Evolutionary conservation across 2,113 vertebrate genomes (phyloP), one percentile per base, ranked within the genome.

Genomic region (Helogale parvula): DNA sequence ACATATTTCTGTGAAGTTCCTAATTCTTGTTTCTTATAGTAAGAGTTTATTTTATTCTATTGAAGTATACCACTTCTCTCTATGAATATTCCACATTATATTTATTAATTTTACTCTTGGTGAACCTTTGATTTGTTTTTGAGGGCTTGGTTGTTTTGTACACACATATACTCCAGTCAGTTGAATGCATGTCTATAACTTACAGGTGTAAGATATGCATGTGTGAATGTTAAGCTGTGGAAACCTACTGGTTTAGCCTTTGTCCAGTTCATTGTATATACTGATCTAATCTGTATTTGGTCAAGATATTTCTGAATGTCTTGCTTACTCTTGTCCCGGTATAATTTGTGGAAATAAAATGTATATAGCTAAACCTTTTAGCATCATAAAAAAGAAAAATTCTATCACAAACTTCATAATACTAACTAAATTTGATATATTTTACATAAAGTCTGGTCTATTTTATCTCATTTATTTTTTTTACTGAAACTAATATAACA

Each of bases 391-490:
- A 66, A 83, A 88, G 11, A 91, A 91, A 88, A 94, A 71, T 88
- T n/a, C 8, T 45, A 63, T 83, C 14, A 84, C 19, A 1, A 4
- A 93, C 0, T 81, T 79, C n/a, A 60, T 23, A 92, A 60, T 7
- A 82, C 19, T 66, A 12, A 90, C 13, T 86, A 79, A 60, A 57
- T 71, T 47, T 69, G 6, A 88, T 71, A 60, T 8, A 76, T 87
- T 79, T 65, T 87, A 94, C 93, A 5, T 21, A 57, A 66, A 95
- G 68, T 77, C 9, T 95, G 1, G 1, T 69, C 1, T 3, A 52
- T 95, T 95, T 94, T 15, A 1, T 85, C 93, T 81, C 72, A 1
- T 33, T 92, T 97, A 79, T 85, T 66, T 89, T 3, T 80, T 90
- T 97, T 89, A 95, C 33, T 68, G 71, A 97, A 96, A 92, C 35